Conservation (phyloP, 2,797 vertebrate genomes). For the Sciurus vulgaris region DNA sequence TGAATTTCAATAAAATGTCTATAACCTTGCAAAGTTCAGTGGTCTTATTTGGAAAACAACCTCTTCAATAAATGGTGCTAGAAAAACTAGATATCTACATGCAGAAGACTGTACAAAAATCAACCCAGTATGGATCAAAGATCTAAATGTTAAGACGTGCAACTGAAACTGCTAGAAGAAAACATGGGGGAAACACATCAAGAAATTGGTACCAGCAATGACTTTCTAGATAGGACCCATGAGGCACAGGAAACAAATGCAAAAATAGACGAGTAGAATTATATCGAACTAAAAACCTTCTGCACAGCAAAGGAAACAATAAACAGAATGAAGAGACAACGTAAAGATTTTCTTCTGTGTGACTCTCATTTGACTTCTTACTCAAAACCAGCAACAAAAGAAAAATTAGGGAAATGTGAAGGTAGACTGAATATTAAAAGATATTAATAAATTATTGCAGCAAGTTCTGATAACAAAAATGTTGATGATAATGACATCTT, state of each 20-base stretch:
- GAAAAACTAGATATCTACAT: background rate
- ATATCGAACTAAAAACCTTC: background rate
- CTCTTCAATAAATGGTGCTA: background rate
- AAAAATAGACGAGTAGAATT: background rate
- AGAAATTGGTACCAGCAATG: background rate
- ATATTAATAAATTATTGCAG: background rate
- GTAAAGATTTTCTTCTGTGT: background rate
- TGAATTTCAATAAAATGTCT: slow-evolving; percentile 39
- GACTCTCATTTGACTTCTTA: background rate
- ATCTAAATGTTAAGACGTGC: background rate
- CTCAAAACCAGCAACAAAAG: background rate
- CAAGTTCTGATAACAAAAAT: too few species aligned
- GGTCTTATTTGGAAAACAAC: slow-evolving; percentile 9
- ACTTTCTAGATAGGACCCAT: background rate
- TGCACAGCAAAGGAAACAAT: background rate
- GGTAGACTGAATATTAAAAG: background rate
- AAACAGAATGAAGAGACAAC: background rate
- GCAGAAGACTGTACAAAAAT: background rate
- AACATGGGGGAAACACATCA: background rate
- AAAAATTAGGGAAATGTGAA: background rate
- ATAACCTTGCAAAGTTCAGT: slow-evolving; percentile 32
- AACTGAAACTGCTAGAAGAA: background rate
- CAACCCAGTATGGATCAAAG: background rate
- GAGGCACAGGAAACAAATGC: background rate
- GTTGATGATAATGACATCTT: background rate